A percentile compares a stretch with the other conserved stretches of the same genome.
Conservation (phyloP, 2,797 vertebrate species). For the Phataginus tricuspis region DNA sequence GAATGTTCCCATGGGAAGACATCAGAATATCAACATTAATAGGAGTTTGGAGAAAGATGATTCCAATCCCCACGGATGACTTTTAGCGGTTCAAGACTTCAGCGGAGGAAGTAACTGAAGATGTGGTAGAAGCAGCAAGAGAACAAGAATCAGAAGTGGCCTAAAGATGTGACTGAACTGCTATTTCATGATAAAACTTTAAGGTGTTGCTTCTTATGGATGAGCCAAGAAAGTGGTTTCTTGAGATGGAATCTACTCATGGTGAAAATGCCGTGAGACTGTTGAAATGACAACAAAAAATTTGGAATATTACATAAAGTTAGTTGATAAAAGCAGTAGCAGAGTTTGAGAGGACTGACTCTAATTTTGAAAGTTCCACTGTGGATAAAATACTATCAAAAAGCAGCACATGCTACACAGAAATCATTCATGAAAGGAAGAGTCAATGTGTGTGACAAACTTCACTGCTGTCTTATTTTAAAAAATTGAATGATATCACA, state of each 20-base stretch:
- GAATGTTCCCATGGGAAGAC: background rate
- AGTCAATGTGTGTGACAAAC: background rate
- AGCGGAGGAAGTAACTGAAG: background rate
- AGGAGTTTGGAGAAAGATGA: background rate
- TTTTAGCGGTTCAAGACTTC: background rate
- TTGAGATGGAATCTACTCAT: too few species aligned
- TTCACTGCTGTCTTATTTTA: background rate
- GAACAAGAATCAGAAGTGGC: background rate
- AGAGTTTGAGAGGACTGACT: background rate
- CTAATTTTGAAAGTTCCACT: background rate
- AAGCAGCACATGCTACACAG: background rate
- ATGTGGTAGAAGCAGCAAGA: background rate
- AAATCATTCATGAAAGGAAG: background rate
- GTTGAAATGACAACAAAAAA: background rate
- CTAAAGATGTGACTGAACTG: background rate
- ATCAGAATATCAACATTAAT: background rate
- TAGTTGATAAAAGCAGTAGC: background rate
- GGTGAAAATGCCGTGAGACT: background rate
- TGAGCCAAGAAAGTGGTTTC: background rate
- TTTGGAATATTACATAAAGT: background rate
- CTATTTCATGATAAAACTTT: background rate
- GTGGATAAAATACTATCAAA: background rate
- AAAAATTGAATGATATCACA: background rate
- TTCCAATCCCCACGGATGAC: background rate
- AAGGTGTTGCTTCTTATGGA: background rate